Evolutionary conservation across 1,140 invertebrate genomes (phyloP), one percentile per base, ranked within the genome.

Genomic region (Dufourea novaeangliae): DNA sequence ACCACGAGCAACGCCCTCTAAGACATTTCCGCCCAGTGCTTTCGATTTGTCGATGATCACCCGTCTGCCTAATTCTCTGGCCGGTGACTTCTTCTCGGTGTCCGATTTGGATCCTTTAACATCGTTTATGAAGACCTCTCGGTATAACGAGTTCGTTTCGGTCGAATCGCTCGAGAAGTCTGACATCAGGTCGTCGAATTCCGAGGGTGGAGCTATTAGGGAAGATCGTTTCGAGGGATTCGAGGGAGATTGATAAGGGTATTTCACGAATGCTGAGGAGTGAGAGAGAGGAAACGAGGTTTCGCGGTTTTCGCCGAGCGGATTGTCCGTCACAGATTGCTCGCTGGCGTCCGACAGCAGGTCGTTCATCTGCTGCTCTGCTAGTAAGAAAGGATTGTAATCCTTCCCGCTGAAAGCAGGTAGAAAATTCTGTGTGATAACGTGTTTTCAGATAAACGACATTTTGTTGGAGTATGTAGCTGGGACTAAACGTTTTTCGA

Each of bases 341-440:
- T 92, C 90, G 76, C 87, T 90, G 46, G 88, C 89, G 61, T 92
- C 90, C 46, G 90, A 94, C 71, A 95, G 92, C 12, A 95, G 92
- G 80, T 96, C 95, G 88, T 94, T 94, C 86, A 96, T 93, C 89
- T 96, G 95, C n/a, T 94, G 93, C 83, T 95, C 95, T 3, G 95
- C 95, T 74, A 94, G 92, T 39, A 94, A 86, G 89, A 95, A 96
- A 44, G 95, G 95, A 89, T 96, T 94, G 89, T 96, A 96, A 27
- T 92, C 91, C 66, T 92, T 89, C 46, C 92, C 92, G 63, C 93
- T 93, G 88, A 64, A 93, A 86, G 25, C 50, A 56, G 11, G 22
- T 34, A 32, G 4, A 64, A 39, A 12, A 20, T 25, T 57, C 44
- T 25, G 44, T 46, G 44, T 1, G 44, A 5, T 20, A 20, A 41